Percentiles rank a stretch among this genome's conserved stretches.
Conservation (phyloP, 2,797 vertebrate genomes). For the Thalassophryne amazonica region DNA sequence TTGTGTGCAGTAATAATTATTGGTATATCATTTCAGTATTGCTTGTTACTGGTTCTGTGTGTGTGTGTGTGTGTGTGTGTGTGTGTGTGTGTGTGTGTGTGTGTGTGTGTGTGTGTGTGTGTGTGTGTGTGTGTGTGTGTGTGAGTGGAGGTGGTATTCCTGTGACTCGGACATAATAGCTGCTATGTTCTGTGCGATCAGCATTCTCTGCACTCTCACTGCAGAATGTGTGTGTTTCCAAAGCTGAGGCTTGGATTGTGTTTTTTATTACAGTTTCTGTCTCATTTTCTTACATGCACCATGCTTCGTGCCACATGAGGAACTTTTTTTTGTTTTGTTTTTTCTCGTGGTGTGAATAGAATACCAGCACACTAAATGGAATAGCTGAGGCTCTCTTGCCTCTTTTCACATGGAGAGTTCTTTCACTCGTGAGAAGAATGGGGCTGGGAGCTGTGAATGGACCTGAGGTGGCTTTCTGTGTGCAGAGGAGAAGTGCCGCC, state of each 20-base stretch:
- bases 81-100: too few relatives aligned
- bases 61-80: too few relatives aligned
- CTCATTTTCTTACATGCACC: background rate
- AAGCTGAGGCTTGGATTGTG: background rate
- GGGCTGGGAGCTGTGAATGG: constrained; percentile 63
- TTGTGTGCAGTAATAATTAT: constrained; percentile 24
- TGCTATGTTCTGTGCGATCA: constrained; percentile 24
- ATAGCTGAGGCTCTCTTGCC: constrained; percentile 43
- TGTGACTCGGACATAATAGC: constrained; percentile 29
- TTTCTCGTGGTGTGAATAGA: constrained; percentile 14
- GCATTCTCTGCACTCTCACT: constrained; percentile 18
- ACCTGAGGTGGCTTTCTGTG: constrained; percentile 50
- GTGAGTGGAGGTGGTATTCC: background rate
- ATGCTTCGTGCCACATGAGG: background rate
- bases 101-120: too few relatives aligned
- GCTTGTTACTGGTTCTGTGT: too few relatives aligned
- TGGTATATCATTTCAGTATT: too few relatives aligned
- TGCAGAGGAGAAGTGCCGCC: constrained; percentile 60
- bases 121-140: background rate
- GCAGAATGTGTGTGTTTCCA: background rate
- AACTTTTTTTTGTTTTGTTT: constrained; percentile 22
- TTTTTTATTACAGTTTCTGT: background rate
- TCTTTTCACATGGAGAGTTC: constrained; percentile 40
- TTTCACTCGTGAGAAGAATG: constrained; percentile 61
- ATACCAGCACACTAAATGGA: constrained; percentile 25